Percentiles rank a stretch among this genome's conserved stretches.
Conservation (phyloP, 2,888 invertebrate species). For the Drosophila eohydei region DNA sequence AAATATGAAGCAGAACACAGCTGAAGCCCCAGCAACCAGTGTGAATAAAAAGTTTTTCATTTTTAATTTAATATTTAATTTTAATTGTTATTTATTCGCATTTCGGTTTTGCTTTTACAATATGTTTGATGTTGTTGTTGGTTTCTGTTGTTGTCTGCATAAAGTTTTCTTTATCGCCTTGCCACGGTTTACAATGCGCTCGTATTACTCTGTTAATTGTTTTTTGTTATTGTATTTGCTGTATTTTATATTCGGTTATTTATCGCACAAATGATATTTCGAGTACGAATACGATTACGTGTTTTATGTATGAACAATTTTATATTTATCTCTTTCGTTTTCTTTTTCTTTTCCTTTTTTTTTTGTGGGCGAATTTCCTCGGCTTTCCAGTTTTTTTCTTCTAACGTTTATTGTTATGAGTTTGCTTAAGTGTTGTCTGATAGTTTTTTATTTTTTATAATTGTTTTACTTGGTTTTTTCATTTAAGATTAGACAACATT, state of each 20-base stretch:
- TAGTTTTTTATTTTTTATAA: neutral
- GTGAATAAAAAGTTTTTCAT: conserved; percentile 29
- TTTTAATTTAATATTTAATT: conserved; percentile 77
- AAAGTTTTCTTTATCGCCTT: conserved; percentile 59
- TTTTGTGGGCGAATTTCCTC: conserved; percentile 16
- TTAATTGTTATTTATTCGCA: conserved; percentile 78
- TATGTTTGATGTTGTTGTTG: conserved; percentile 40
- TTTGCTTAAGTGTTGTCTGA: conserved; percentile 26
- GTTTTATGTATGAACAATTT: conserved; percentile 51
- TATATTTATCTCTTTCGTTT: conserved; percentile 28
- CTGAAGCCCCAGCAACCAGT: neutral
- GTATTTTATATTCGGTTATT: conserved; percentile 49
- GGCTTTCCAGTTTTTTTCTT: neutral
- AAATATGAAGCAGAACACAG: neutral
- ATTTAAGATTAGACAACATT: conserved; percentile 56
- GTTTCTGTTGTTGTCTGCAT: conserved; percentile 54
- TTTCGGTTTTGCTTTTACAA: conserved; percentile 72
- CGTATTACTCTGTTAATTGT: conserved; percentile 60
- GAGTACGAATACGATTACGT: conserved; percentile 48
- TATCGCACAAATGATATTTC: conserved; percentile 32
- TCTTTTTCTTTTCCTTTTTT: conserved; percentile 1
- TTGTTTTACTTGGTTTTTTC: conserved; percentile 3
- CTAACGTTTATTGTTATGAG: conserved; percentile 34
- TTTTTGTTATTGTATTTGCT: conserved; percentile 63
- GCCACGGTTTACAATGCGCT: conserved; percentile 43